Evolutionary conservation across 1,140 invertebrate species (phyloP), one percentile per base, ranked within the genome.

Genomic region (Akabosia matsudoensis): DNA sequence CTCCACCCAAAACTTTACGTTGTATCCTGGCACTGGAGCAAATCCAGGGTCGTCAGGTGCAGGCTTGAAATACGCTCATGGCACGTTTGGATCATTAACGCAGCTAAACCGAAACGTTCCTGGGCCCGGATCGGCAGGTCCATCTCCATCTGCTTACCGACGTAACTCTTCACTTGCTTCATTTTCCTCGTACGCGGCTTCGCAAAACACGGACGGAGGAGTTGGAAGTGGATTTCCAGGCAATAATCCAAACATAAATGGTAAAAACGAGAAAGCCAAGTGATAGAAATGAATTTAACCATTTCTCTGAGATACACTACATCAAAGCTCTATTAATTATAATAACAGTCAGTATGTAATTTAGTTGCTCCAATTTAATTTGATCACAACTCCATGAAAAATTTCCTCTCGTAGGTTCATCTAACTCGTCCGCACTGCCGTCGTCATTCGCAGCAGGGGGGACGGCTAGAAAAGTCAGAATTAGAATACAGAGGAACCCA

Each of bases 401-500:
- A 13, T 26, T 31, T 14, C 31, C 13, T 37, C 31, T 37, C 37
- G 31, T 34, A 34, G 56, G 56, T 33, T 52, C 74, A 22, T 61
- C 64, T 51, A 54, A 64, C 31, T 71, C 67, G 22, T 78, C 76
- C 33, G 52, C 33, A 22, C 22, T 61, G 10, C 18, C 33, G 2
- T 76, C 76, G 51, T 76, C 72, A 37, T 7, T 7, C 54, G 26
- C 61, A 67, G 61, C 61, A 67, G 61, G 61, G 28, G 61, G 61
- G 3, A 30, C 24, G 1, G 61, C 61, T 16, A 67, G 78, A 33
- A 81, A 81, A 79, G 79, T 81, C 13, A 87, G 90, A 56, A 89
- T 93, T 87, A 92, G 92, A 84, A 88, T 94, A 82, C 93, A 92
- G 90, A 92, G 91, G 67, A 93, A 78, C 37, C 91, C 0, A 79